phyloP scores from a whole-genome alignment of 2,888 invertebrate species.

The Lithophane ornitopus region DNA sequence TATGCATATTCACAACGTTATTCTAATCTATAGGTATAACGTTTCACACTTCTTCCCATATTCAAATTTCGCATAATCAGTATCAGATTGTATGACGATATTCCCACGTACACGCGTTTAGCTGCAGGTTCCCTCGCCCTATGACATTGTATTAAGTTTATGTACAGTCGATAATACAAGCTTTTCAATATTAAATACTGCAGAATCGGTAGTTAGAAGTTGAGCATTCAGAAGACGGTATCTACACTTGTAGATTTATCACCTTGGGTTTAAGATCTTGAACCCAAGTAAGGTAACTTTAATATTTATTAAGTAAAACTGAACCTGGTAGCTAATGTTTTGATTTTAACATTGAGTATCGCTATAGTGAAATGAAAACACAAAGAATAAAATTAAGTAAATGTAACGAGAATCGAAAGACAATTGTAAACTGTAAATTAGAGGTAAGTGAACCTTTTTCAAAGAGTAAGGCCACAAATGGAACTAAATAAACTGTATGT shows the following conservation, averaged over 20 bases:
- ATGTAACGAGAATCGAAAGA: background rate
- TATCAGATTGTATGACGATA: slow-evolving; percentile 22
- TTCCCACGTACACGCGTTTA: slow-evolving; percentile 57
- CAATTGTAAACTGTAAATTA: slow-evolving; percentile 7
- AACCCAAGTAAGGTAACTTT: background rate
- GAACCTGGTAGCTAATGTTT: background rate
- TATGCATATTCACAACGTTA: background rate
- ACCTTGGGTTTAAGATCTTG: background rate
- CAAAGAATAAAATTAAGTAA: background rate
- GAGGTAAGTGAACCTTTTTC: slow-evolving; percentile 4
- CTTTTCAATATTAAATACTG: background rate
- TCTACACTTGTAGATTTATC: background rate
- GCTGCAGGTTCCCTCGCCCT: slow-evolving; percentile 55
- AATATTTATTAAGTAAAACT: too few relatives aligned
- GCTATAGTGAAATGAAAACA: background rate
- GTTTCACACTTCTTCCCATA: slow-evolving; percentile 40
- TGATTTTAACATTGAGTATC: too few relatives aligned
- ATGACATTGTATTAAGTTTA: slow-evolving; percentile 49
- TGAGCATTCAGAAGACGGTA: background rate
- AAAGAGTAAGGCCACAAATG: slow-evolving; percentile 18
- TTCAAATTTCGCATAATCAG: slow-evolving; percentile 53
- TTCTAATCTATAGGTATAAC: background rate
- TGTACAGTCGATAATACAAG: slow-evolving; percentile 48
- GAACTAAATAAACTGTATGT: slow-evolving; percentile 3
- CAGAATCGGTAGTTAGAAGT: background rate